Evolutionary conservation across 2,797 vertebrate genomes (phyloP).

Genomic region (Thamnophis elegans): DNA sequence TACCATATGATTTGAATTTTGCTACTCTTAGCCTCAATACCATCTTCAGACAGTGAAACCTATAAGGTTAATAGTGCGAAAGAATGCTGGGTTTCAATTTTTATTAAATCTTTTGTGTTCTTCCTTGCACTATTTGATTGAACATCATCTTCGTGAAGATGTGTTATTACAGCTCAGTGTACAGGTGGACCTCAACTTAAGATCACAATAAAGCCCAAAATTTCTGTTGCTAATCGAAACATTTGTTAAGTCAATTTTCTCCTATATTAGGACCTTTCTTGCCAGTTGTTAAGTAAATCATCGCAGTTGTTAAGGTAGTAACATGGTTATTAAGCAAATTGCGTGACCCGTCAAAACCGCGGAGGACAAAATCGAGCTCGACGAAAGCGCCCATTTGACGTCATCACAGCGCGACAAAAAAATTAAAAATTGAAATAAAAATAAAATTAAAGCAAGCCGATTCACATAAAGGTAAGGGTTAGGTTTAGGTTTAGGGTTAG

Average conservation of each 20-base stretch:
- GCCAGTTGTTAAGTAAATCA: not conserved
- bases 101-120: not conserved
- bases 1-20: conserved; percentile 7
- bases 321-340: not conserved
- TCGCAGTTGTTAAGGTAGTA: not conserved
- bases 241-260: not conserved
- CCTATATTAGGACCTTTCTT: not conserved
- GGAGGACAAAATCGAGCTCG: too few relatives aligned
- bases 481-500: too few relatives aligned
- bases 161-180: not conserved
- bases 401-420: too few relatives aligned
- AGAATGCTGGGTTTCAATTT: conserved; percentile 1
- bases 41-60: not conserved
- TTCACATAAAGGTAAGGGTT: too few relatives aligned
- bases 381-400: too few relatives aligned
- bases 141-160: not conserved
- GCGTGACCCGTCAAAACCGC: too few relatives aligned
- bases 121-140: not conserved
- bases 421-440: too few relatives aligned
- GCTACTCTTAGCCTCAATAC: not conserved
- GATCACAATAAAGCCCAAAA: not conserved
- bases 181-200: not conserved
- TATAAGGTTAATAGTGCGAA: not conserved
- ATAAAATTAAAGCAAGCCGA: too few relatives aligned
- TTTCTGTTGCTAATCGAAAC: not conserved